Evolutionary conservation across 2,888 invertebrate species (phyloP).

Genomic region (Pachycephus smyrnensis): DNA sequence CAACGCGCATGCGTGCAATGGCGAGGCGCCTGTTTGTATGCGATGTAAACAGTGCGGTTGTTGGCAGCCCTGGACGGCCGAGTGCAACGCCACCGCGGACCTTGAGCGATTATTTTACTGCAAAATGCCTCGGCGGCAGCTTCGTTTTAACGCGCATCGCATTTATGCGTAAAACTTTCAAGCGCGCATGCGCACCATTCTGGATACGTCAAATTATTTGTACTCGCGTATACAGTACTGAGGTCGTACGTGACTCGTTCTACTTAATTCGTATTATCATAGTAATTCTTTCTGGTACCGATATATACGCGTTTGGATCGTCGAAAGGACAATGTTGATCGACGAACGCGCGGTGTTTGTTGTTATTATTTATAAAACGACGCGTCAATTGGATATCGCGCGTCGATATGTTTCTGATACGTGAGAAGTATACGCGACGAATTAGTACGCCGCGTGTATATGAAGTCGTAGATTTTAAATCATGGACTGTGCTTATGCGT

Average conservation of each 20-base stretch:
- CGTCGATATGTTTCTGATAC: no score
- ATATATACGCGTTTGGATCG: no score
- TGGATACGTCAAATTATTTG: neutral
- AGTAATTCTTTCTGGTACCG: no score
- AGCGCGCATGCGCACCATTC: neutral
- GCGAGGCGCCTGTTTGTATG: constrained; percentile 21
- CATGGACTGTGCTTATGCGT: no score
- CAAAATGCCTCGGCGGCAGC: constrained; percentile 42
- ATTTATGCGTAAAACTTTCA: constrained; percentile 16
- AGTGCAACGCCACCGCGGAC: constrained; percentile 66
- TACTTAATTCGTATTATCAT: neutral
- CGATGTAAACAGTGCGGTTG: constrained; percentile 61
- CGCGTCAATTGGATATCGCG: no score
- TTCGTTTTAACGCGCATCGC: constrained; percentile 32
- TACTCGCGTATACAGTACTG: neutral
- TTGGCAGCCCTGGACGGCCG: constrained; percentile 59
- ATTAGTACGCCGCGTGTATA: no score
- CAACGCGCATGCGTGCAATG: constrained; percentile 8
- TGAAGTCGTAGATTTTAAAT: no score
- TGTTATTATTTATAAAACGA: no score
- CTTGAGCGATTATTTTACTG: constrained; percentile 67
- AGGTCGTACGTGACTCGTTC: constrained; percentile 3
- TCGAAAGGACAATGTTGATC: no score
- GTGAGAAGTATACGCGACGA: no score
- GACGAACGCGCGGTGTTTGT: no score